A percentile compares a stretch with the other conserved stretches of the same genome.
phyloP scores from a whole-genome alignment of 2,797 vertebrate species.

The Champsocephalus esox region DNA sequence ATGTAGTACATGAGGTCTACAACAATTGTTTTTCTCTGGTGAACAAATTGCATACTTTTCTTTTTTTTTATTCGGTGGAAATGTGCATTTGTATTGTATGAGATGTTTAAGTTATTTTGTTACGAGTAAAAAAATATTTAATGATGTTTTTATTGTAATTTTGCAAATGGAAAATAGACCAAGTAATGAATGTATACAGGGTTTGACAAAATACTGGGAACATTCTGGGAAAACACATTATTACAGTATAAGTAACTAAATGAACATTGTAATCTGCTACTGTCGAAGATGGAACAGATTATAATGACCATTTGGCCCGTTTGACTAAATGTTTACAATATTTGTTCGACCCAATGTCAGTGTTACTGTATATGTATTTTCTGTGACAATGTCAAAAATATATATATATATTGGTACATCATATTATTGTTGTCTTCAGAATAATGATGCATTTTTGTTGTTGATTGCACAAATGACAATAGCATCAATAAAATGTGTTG shows the following conservation, averaged over 20 bases:
- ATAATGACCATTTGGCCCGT: background rate
- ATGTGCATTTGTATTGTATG: slow-evolving; percentile 40
- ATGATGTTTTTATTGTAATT: slow-evolving; percentile 35
- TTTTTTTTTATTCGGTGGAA: slow-evolving; percentile 34
- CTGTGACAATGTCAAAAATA: slow-evolving; percentile 21
- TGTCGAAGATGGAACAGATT: background rate
- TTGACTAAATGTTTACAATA: background rate
- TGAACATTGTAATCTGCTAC: background rate
- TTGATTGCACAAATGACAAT: slow-evolving; percentile 9
- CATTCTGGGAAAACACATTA: slow-evolving; percentile 1
- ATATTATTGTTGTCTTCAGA: slow-evolving; percentile 7
- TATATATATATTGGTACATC: slow-evolving; percentile 3
- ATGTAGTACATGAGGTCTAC: slow-evolving; percentile 21
- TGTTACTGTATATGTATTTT: slow-evolving; percentile 19
- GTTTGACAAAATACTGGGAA: slow-evolving; percentile 42
- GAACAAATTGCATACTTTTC: slow-evolving; percentile 30
- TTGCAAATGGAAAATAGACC: slow-evolving; percentile 4
- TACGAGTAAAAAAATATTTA: slow-evolving; percentile 24
- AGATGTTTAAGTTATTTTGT: slow-evolving; percentile 68
- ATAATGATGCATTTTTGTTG: slow-evolving; percentile 2
- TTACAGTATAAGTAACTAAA: slow-evolving; percentile 3
- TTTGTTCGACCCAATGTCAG: slow-evolving; percentile 19
- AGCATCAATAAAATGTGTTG: slow-evolving; percentile 11
- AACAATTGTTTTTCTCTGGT: slow-evolving; percentile 16
- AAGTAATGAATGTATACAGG: slow-evolving; percentile 36